Percentiles rank a stretch among this genome's conserved stretches.
These are phyloP conservation scores for Gortyna flavago DNA, from an alignment of 2,888 invertebrate species.

Conservation along the genomic window DNA sequence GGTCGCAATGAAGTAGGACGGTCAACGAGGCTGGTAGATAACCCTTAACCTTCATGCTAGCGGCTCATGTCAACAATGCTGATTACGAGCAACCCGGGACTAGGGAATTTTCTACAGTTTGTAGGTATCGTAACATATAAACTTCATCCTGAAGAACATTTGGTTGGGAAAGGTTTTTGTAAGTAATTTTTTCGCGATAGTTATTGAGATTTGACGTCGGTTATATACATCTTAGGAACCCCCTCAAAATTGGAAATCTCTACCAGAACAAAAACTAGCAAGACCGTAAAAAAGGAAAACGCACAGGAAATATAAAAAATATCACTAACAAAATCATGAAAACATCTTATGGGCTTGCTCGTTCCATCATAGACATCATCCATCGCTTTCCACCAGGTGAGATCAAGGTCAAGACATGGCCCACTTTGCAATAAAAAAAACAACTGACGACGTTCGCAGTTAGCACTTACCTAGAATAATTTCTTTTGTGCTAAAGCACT, in stretches of 20 bases:
- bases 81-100: constrained; percentile 24
- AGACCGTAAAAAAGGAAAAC: no score
- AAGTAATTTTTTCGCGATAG: not conserved
- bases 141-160: not conserved
- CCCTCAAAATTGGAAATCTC: not conserved
- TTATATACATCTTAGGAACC: no score
- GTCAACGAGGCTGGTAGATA: constrained; percentile 45
- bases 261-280: not conserved
- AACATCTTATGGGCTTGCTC: no score
- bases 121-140: not conserved
- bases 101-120: not conserved
- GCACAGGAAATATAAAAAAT: no score
- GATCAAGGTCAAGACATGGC: no score
- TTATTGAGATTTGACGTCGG: no score
- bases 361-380: no score
- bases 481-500: no score
- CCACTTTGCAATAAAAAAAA: no score
- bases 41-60: constrained; percentile 45
- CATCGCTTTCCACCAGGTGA: no score
- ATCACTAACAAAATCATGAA: no score
- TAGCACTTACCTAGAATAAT: no score
- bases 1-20: constrained; percentile 42
- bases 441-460: not conserved
- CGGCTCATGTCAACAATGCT: constrained; percentile 27
- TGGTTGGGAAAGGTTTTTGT: not conserved